A percentile compares a stretch with the other conserved stretches of the same genome.
These are phyloP conservation scores for Hirtodrosophila histrioides DNA, from an alignment of 2,888 invertebrate species.

Conservation along the genomic window DNA sequence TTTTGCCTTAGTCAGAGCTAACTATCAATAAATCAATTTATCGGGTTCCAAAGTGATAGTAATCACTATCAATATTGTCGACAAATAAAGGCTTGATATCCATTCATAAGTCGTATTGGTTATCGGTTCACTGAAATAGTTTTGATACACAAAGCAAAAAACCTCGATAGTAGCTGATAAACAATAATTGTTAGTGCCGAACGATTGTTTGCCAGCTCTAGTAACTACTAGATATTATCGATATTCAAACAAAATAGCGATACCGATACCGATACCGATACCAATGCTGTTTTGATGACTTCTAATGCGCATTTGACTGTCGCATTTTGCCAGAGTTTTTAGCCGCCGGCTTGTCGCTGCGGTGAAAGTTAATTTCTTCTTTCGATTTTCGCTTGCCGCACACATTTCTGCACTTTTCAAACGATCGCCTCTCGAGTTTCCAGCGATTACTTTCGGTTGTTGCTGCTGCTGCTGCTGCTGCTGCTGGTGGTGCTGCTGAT, in stretches of 20 bases:
- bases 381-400: conserved; percentile 68
- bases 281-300: conserved; percentile 52
- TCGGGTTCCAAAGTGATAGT: too few relatives aligned
- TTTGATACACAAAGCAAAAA: too few relatives aligned
- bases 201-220: too few relatives aligned
- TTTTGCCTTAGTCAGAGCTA: too few relatives aligned
- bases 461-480: conserved; percentile 7
- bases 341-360: conserved; percentile 52
- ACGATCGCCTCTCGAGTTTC: conserved; percentile 64
- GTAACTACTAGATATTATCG: too few relatives aligned
- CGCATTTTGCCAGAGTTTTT: conserved; percentile 44
- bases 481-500: conserved; percentile 16
- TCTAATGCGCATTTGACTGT: conserved; percentile 66
- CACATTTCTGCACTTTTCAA: conserved; percentile 66
- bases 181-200: too few relatives aligned
- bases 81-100: too few relatives aligned
- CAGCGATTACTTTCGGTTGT: conserved; percentile 69
- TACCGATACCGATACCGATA: conserved; percentile 21
- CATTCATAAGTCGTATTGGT: too few relatives aligned
- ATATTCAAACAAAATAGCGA: conserved; percentile 15
- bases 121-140: too few relatives aligned
- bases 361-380: conserved; percentile 69
- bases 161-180: too few relatives aligned
- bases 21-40: too few relatives aligned
- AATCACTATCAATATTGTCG: too few relatives aligned